Percentiles rank a stretch among this genome's conserved stretches.
phyloP scores from a whole-genome alignment of 2,113 vertebrate species.

The Chaenocephalus aceratus region DNA sequence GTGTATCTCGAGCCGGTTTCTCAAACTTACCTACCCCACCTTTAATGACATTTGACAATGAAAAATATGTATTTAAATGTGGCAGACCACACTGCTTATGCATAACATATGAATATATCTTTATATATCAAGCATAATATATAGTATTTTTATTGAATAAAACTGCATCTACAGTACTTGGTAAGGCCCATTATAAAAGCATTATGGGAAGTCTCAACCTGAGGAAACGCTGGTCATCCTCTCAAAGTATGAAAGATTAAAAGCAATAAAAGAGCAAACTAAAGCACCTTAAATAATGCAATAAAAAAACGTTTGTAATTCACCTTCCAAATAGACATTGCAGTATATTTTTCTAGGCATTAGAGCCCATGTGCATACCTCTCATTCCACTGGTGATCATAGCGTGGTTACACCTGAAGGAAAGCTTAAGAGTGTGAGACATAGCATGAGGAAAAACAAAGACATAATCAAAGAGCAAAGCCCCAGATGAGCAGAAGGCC shows the following conservation, averaged over 20 bases:
- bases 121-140: no score
- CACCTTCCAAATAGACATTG: constrained; percentile 77
- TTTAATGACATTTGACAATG: not conserved
- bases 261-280: constrained; percentile 75
- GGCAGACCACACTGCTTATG: constrained; percentile 9
- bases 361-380: constrained; percentile 84
- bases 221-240: constrained; percentile 8
- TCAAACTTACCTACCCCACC: no score
- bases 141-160: not conserved
- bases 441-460: constrained; percentile 52
- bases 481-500: constrained; percentile 40
- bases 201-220: constrained; percentile 6
- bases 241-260: constrained; percentile 25
- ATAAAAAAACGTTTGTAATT: constrained; percentile 82
- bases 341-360: constrained; percentile 79
- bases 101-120: not conserved
- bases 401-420: constrained; percentile 87
- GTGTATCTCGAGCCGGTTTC: no score
- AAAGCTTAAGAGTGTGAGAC: constrained; percentile 47
- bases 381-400: constrained; percentile 85
- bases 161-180: not conserved
- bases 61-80: not conserved
- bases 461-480: constrained; percentile 60
- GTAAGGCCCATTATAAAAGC: constrained; percentile 23
- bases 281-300: constrained; percentile 88